Conservation (phyloP, 1,140 invertebrate species). For the Tyrophagus putrescentiae region DNA sequence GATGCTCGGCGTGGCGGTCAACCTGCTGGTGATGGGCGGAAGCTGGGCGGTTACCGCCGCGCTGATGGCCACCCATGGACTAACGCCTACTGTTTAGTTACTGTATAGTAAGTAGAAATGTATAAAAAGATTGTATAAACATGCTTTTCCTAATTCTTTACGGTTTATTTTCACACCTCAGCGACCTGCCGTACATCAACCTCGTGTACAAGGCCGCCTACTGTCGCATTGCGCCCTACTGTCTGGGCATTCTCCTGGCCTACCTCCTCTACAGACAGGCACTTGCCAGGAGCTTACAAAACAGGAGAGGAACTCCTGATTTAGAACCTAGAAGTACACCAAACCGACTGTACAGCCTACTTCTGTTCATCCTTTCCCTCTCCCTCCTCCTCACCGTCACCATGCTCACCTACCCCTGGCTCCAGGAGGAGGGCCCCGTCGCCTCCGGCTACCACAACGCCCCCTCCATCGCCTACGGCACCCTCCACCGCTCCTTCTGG, state of each 20-base stretch:
- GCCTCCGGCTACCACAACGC: conserved; percentile 6
- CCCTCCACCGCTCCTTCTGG: conserved; percentile 27
- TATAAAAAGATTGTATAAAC: too few relatives aligned
- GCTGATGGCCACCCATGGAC: neutral
- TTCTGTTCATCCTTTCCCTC: neutral
- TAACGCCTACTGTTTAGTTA: conserved; percentile 17
- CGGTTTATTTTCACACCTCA: neutral
- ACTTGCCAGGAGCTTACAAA: too few relatives aligned
- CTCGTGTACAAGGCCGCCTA: conserved; percentile 17
- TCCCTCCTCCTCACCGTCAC: neutral
- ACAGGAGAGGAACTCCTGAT: too few relatives aligned
- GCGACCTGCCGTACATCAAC: conserved; percentile 15
- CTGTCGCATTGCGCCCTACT: conserved; percentile 20
- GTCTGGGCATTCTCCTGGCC: conserved; percentile 16
- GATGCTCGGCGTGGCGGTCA: neutral
- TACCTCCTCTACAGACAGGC: conserved; percentile 3
- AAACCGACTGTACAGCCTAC: too few relatives aligned
- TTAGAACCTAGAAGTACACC: too few relatives aligned
- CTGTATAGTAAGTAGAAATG: conserved; percentile 1
- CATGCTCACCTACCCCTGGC: conserved; percentile 17
- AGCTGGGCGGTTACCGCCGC: conserved; percentile 13
- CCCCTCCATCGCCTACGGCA: conserved; percentile 3
- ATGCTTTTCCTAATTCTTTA: too few relatives aligned
- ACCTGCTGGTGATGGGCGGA: neutral
- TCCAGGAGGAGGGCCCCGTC: too few relatives aligned